phyloP scores from a whole-genome alignment of 2,888 invertebrate species.

The Eudasyphora cyanicolor region DNA sequence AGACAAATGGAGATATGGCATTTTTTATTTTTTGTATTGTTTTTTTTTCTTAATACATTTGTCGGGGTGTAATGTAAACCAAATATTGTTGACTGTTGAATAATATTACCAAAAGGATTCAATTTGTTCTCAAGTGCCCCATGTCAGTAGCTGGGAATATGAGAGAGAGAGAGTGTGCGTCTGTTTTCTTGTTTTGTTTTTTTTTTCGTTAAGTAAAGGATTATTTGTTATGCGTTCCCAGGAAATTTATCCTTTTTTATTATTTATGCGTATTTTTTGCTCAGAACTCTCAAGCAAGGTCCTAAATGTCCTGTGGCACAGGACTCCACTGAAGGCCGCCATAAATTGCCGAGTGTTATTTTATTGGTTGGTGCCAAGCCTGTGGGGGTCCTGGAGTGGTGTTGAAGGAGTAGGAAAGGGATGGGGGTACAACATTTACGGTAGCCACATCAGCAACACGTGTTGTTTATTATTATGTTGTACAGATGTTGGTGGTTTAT shows the following conservation, averaged over 20 bases:
- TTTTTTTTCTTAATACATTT: conserved; percentile 8
- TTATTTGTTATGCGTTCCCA: conserved; percentile 42
- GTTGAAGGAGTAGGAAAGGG: too few relatives aligned
- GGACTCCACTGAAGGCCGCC: neutral
- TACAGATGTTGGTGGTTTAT: conserved; percentile 44
- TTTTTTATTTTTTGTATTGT: conserved; percentile 41
- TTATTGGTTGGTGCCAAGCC: neutral
- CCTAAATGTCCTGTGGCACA: neutral
- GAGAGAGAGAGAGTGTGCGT: conserved; percentile 27
- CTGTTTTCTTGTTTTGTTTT: conserved; percentile 51
- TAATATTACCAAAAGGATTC: conserved; percentile 23
- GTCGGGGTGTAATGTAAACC: conserved; percentile 48
- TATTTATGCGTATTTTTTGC: conserved; percentile 39
- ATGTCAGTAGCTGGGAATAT: neutral
- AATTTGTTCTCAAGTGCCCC: conserved; percentile 35
- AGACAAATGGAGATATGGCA: conserved; percentile 46
- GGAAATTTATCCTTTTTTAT: conserved; percentile 44
- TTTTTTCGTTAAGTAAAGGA: conserved; percentile 63
- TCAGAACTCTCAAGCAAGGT: neutral
- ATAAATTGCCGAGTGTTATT: neutral
- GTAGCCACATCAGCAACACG: conserved; percentile 45
- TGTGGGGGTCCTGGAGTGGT: too few relatives aligned
- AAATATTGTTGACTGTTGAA: conserved; percentile 40
- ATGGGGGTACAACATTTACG: conserved; percentile 11
- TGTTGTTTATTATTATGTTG: conserved; percentile 45